Conservation (phyloP, 2,888 invertebrate genomes). For the Prosopocoilus inquinatus region DNA sequence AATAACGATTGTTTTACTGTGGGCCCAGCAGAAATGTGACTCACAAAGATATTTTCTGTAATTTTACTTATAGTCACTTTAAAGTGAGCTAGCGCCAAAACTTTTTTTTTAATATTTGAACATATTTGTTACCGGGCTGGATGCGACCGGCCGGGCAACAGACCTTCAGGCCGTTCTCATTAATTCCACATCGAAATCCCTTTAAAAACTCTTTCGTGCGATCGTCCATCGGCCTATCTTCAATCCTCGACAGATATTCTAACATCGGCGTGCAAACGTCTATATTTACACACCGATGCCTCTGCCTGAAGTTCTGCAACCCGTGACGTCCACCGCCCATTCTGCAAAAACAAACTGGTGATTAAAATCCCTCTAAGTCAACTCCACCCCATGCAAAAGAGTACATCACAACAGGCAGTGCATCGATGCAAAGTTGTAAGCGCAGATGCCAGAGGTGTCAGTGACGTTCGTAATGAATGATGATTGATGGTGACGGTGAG, state of each 20-base stretch:
- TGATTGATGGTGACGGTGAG: no score
- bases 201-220: slow-evolving; percentile 17
- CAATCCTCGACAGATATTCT: slow-evolving; percentile 17
- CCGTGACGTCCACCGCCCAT: slow-evolving; percentile 34
- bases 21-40: no score
- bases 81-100: no score
- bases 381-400: no score
- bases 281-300: slow-evolving; percentile 46
- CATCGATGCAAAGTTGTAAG: no score
- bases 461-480: no score
- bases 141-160: slow-evolving; percentile 12
- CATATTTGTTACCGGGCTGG: not conserved
- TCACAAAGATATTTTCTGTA: no score
- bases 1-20: no score
- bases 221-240: not conserved
- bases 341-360: slow-evolving; percentile 23
- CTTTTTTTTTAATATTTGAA: not conserved
- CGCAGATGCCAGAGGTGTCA: no score
- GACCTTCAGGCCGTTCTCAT: slow-evolving; percentile 30
- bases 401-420: no score
- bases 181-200: slow-evolving; percentile 46
- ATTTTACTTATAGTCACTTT: no score
- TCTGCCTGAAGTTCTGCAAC: slow-evolving; percentile 44
- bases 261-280: slow-evolving; percentile 32
- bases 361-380: no score